Conservation (phyloP, 2,113 vertebrate species). For the Ammodytes marinus region DNA sequence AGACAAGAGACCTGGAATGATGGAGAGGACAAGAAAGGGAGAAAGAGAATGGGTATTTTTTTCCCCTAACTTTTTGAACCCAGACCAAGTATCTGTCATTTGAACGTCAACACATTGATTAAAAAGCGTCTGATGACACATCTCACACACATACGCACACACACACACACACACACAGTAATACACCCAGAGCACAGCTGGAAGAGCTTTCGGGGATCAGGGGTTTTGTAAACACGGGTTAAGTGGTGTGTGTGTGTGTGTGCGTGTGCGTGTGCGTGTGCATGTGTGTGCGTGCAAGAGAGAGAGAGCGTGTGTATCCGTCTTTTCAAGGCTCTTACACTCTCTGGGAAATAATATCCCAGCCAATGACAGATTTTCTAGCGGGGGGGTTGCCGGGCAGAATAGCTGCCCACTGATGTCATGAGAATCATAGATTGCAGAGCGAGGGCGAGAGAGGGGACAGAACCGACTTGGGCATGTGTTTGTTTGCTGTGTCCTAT, state of each 20-base stretch:
- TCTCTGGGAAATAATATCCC: slow-evolving; percentile 78
- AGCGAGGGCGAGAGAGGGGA: neutral
- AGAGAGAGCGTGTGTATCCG: slow-evolving; percentile 25
- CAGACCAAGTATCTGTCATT: slow-evolving; percentile 68
- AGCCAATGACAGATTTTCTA: slow-evolving; percentile 84
- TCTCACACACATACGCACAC: slow-evolving; percentile 48
- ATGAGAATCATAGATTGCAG: slow-evolving; percentile 73
- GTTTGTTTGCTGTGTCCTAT: neutral
- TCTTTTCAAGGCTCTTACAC: slow-evolving; percentile 47
- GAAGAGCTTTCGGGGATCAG: slow-evolving; percentile 78
- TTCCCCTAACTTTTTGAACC: slow-evolving; percentile 37
- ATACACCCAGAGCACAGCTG: slow-evolving; percentile 72
- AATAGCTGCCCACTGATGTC: slow-evolving; percentile 84
- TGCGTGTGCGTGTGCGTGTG: slow-evolving; percentile 10
- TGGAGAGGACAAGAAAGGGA: slow-evolving; percentile 16
- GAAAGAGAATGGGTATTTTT: neutral
- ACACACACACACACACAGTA: slow-evolving; percentile 33
- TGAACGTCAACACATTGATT: slow-evolving; percentile 70
- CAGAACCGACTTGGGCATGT: neutral
- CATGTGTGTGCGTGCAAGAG: slow-evolving; percentile 17
- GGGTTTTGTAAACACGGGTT: slow-evolving; percentile 77
- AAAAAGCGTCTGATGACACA: slow-evolving; percentile 72
- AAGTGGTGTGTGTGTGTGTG: slow-evolving; percentile 59
- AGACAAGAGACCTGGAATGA: slow-evolving; percentile 12
- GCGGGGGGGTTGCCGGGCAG: slow-evolving; percentile 54